phyloP scores from a whole-genome alignment of 2,113 vertebrate species.

The Riparia riparia region DNA sequence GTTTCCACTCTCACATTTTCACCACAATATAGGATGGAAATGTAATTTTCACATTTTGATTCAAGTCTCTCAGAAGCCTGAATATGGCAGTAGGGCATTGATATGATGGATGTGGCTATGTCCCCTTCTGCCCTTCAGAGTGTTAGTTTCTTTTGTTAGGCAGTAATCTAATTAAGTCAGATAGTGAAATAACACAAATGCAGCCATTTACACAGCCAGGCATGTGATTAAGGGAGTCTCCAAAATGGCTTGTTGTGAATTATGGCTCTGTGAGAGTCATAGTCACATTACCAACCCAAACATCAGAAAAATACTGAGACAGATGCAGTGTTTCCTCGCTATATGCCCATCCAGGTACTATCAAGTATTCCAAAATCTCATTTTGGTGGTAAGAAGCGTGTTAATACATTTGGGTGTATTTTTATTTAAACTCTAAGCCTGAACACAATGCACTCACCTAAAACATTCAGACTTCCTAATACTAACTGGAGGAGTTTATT shows the following conservation, averaged over 20 bases:
- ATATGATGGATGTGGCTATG: not conserved
- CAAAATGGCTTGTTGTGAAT: not conserved
- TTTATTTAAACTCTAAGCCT: not conserved
- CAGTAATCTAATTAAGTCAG: not conserved
- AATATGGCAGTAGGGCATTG: not conserved
- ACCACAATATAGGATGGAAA: not conserved
- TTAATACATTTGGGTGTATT: not conserved
- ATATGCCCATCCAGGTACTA: not conserved
- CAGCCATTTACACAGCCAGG: not conserved
- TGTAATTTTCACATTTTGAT: not conserved
- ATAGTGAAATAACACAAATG: not conserved
- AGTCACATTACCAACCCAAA: not conserved
- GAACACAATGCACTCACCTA: fast-evolving
- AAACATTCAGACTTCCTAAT: not conserved
- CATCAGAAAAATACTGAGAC: not conserved
- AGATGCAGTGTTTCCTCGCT: not conserved
- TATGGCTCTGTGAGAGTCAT: not conserved
- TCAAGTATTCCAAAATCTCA: not conserved
- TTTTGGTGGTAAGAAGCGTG: not conserved
- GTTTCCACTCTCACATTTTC: not conserved
- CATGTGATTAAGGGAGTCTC: not conserved
- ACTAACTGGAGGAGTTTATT: not conserved
- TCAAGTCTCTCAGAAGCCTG: not conserved
- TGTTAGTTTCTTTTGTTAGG: not conserved
- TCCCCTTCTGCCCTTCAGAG: not conserved